Evolutionary conservation across 2,888 invertebrate species (phyloP).

Genomic region (Mactromeris polynyma): DNA sequence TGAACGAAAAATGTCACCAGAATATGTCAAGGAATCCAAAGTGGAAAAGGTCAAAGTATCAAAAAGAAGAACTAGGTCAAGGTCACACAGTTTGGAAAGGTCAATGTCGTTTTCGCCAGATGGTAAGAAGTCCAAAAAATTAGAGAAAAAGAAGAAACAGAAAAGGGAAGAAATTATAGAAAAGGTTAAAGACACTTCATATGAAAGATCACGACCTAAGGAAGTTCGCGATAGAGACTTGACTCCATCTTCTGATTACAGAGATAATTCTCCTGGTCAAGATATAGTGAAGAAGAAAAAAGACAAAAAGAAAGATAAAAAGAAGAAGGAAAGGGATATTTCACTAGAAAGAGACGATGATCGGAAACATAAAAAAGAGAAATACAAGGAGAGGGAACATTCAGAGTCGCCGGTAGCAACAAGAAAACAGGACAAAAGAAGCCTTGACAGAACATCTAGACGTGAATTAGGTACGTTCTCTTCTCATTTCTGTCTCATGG

Average conservation of each 20-base stretch:
- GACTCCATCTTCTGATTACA: constrained; percentile 58
- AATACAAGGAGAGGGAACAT: constrained; percentile 57
- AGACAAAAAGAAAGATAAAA: constrained; percentile 72
- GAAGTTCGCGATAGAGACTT: constrained; percentile 47
- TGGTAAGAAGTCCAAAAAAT: constrained; percentile 67
- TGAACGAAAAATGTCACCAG: constrained; percentile 58
- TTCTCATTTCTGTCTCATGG: too few relatives aligned
- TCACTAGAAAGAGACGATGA: constrained; percentile 47
- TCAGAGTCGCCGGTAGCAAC: constrained; percentile 55
- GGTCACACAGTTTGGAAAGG: constrained; percentile 66
- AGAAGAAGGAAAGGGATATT: constrained; percentile 64
- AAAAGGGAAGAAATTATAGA: constrained; percentile 62
- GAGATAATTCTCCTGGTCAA: constrained; percentile 56
- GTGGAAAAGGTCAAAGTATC: constrained; percentile 59
- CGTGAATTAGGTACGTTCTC: constrained; percentile 66
- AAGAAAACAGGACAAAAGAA: constrained; percentile 59
- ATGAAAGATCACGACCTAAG: constrained; percentile 41
- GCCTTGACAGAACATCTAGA: constrained; percentile 51
- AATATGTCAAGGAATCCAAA: constrained; percentile 56
- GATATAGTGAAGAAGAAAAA: constrained; percentile 67
- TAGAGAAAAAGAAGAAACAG: constrained; percentile 61
- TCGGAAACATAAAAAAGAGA: constrained; percentile 64
- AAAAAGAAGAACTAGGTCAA: constrained; percentile 70
- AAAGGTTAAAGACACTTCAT: constrained; percentile 56
- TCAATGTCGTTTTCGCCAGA: constrained; percentile 70